Evolutionary conservation across 2,797 vertebrate genomes (phyloP).

Genomic region (Microctenopoma stevenorrisi): DNA sequence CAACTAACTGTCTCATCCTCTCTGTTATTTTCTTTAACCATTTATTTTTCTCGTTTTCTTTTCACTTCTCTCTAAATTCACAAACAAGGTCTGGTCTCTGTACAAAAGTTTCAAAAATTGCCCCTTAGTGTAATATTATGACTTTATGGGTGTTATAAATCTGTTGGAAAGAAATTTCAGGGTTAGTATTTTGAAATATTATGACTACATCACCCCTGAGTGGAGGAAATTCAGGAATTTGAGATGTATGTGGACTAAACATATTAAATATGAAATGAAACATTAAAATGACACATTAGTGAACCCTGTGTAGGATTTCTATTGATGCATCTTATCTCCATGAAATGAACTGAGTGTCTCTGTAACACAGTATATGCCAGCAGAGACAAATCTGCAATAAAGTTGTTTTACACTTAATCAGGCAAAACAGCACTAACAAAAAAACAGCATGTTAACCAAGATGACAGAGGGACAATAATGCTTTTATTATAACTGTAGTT

Average conservation of each 20-base stretch:
- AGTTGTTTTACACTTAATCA: slow-evolving; percentile 2
- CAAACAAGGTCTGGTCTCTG: not conserved
- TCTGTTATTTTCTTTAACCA: not conserved
- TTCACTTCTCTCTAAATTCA: not conserved
- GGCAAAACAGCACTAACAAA: not conserved
- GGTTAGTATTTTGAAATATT: slow-evolving; percentile 14
- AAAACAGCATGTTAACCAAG: not conserved
- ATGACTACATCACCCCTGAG: slow-evolving; percentile 14
- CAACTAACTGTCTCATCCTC: not conserved
- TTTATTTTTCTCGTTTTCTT: not conserved
- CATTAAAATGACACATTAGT: not conserved
- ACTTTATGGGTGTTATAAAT: slow-evolving; percentile 10
- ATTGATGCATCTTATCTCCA: not conserved
- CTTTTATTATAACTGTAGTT: no score
- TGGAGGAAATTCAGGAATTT: slow-evolving; percentile 3
- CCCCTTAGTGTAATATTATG: slow-evolving; percentile 7
- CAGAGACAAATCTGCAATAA: not conserved
- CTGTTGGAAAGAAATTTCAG: slow-evolving; percentile 11
- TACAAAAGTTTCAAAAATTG: not conserved
- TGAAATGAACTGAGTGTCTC: slow-evolving; percentile 5
- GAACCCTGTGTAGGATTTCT: not conserved
- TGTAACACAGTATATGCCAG: not conserved
- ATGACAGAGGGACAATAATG: no score
- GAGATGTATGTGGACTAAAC: not conserved
- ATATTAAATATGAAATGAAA: slow-evolving; percentile 9